These are phyloP conservation scores for Pilophorus perplexus DNA, from an alignment of 2,888 invertebrate genomes.

Conservation along the genomic window DNA sequence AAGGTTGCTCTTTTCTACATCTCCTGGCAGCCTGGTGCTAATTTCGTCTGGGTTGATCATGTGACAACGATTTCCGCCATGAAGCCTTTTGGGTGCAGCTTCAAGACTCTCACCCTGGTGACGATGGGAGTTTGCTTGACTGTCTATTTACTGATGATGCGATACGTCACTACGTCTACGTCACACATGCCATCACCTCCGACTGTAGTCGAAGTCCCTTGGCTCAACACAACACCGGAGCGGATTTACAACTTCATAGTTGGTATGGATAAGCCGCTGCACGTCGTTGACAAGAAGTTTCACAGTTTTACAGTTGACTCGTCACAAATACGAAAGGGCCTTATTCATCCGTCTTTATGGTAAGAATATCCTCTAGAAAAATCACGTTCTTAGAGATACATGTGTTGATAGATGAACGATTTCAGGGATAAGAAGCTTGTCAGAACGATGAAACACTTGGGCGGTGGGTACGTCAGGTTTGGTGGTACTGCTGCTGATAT, in stretches of 20 bases:
- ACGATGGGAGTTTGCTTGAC: conserved; percentile 16
- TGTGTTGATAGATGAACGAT: no score
- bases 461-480: conserved; percentile 44
- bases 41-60: no score
- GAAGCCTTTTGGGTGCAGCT: no score
- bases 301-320: conserved; percentile 46
- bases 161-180: conserved; percentile 1
- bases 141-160: conserved; percentile 24
- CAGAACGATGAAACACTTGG: conserved; percentile 38
- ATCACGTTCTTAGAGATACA: no score
- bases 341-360: conserved; percentile 38
- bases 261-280: conserved; percentile 6
- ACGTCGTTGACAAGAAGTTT: conserved; percentile 39
- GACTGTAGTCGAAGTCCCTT: background rate
- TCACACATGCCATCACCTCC: background rate
- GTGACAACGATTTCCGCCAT: no score
- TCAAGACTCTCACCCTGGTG: background rate
- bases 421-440: conserved; percentile 39
- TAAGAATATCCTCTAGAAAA: no score
- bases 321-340: conserved; percentile 42
- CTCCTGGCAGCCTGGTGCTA: no score
- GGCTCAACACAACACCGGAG: conserved; percentile 38
- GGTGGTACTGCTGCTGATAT: conserved; percentile 45
- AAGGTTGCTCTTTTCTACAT: no score
- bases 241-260: conserved; percentile 32